Conservation (phyloP, 2,888 invertebrate species). For the Agrochola lota region DNA sequence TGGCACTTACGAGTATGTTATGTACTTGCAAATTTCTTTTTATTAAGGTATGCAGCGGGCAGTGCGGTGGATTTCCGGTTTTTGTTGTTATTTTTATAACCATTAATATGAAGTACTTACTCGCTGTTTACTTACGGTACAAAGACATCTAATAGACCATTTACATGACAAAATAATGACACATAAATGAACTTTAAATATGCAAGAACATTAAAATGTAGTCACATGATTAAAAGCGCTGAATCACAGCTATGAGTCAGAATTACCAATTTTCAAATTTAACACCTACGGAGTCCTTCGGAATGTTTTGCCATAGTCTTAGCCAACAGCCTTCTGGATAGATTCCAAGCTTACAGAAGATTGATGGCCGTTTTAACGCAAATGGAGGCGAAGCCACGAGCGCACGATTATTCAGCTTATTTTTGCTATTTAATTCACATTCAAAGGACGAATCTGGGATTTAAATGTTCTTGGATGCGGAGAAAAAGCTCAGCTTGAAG, state of each 20-base stretch:
- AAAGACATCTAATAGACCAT: background rate
- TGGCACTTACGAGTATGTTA: slow-evolving; percentile 43
- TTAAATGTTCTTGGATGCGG: slow-evolving; percentile 39
- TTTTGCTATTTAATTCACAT: slow-evolving; percentile 58
- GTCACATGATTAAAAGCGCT: slow-evolving; percentile 20
- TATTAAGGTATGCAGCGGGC: slow-evolving; percentile 40
- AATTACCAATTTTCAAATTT: slow-evolving; percentile 27
- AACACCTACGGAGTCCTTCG: slow-evolving; percentile 37
- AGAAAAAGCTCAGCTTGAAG: slow-evolving; percentile 1
- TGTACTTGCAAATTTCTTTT: slow-evolving; percentile 58
- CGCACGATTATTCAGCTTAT: slow-evolving; percentile 50
- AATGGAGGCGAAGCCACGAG: slow-evolving; percentile 46
- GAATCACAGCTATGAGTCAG: slow-evolving; percentile 52
- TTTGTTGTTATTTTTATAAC: slow-evolving; percentile 8
- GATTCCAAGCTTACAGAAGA: slow-evolving; percentile 69
- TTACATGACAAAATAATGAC: slow-evolving; percentile 9
- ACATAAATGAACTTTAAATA: slow-evolving; percentile 17
- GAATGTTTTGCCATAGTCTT: slow-evolving; percentile 57
- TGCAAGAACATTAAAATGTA: background rate
- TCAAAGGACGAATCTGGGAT: slow-evolving; percentile 49
- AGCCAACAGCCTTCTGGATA: slow-evolving; percentile 66
- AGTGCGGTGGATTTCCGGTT: slow-evolving; percentile 35
- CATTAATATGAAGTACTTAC: background rate
- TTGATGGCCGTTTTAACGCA: slow-evolving; percentile 55
- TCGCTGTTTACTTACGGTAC: background rate